phyloP scores from a whole-genome alignment of 2,113 vertebrate species.

The Atractosteus spatula region DNA sequence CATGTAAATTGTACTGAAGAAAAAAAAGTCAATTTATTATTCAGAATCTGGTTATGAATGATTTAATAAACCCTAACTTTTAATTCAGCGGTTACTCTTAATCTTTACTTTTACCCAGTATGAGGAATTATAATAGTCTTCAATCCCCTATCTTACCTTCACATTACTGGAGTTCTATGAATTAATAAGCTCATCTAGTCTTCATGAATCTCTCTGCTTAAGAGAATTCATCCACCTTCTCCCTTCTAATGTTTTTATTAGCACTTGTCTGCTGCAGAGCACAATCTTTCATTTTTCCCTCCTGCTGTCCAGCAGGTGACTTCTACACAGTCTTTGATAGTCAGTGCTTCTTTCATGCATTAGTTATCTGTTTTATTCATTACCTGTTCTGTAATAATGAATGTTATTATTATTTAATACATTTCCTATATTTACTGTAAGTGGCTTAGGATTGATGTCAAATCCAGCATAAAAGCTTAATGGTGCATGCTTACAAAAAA shows the following conservation, averaged over 20 bases:
- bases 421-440: too few relatives aligned
- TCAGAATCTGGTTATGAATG: not conserved
- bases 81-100: not conserved
- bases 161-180: not conserved
- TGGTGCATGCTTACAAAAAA: too few relatives aligned
- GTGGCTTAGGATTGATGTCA: too few relatives aligned
- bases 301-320: not conserved
- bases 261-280: not conserved
- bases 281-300: not conserved
- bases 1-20: too few relatives aligned
- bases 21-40: too few relatives aligned
- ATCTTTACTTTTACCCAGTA: not conserved
- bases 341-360: too few relatives aligned
- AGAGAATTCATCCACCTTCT: constrained; percentile 7
- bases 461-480: too few relatives aligned
- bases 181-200: constrained; percentile 10
- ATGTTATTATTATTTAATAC: too few relatives aligned
- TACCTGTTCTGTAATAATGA: too few relatives aligned
- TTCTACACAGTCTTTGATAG: not conserved
- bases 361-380: too few relatives aligned
- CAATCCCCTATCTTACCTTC: not conserved
- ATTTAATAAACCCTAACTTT: not conserved
- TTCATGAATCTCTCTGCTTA: not conserved
- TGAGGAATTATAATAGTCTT: not conserved
- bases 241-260: not conserved